These are phyloP conservation scores for Peromyscus californicus DNA, from an alignment of 2,113 vertebrate species.

Conservation along the genomic window DNA sequence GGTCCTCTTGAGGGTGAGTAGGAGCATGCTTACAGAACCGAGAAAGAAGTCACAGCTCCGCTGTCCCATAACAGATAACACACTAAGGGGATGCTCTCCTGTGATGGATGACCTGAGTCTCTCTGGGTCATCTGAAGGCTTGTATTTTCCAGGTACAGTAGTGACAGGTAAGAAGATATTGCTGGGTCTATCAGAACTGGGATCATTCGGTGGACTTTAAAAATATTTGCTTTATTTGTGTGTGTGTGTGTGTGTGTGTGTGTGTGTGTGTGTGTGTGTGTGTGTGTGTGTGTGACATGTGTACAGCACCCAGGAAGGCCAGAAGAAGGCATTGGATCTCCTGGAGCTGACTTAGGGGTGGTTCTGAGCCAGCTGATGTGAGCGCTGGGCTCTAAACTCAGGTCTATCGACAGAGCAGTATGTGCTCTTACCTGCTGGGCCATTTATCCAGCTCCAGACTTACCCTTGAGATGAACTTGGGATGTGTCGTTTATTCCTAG, in stretches of 20 bases:
- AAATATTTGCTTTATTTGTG: not conserved
- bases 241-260: not conserved
- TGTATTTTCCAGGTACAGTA: not conserved
- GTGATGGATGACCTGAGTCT: no score
- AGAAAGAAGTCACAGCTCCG: not conserved
- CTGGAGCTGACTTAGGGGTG: not conserved
- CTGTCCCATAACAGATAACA: no score
- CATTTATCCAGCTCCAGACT: not conserved
- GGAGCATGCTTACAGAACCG: not conserved
- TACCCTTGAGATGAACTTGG: not conserved
- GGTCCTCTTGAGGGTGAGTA: not conserved
- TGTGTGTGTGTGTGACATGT: not conserved
- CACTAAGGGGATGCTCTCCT: not conserved
- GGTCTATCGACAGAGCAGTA: not conserved
- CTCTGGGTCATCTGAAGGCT: not conserved
- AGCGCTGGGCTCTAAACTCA: not conserved
- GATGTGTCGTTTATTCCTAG: no score
- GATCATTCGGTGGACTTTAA: not conserved
- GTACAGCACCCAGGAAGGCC: not conserved
- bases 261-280: not conserved
- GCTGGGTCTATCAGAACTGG: not conserved
- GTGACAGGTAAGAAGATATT: not conserved
- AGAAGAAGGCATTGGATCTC: not conserved
- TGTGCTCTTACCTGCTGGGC: not conserved
- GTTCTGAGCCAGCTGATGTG: not conserved